Conservation (phyloP, 1,140 invertebrate genomes). For the Scaptodrosophila lebanonensis region DNA sequence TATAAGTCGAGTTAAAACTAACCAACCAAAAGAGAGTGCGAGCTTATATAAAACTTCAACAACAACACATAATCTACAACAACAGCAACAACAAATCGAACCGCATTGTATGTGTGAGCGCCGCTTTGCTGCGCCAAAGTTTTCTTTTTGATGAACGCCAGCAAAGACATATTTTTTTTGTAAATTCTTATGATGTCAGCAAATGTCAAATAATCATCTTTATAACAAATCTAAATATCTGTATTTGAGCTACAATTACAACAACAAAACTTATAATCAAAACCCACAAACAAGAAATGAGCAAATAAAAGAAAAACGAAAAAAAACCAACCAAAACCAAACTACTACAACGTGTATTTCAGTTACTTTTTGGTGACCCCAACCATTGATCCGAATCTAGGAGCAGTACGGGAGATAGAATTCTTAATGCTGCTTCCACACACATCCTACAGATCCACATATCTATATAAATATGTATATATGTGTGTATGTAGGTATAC, state of each 20-base stretch:
- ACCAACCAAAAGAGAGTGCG: slow-evolving; percentile 29
- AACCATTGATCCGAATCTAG: no score
- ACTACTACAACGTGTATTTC: slow-evolving; percentile 61
- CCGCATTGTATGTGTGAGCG: slow-evolving; percentile 67
- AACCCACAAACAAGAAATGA: slow-evolving; percentile 69
- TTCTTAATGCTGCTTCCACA: no score
- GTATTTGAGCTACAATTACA: slow-evolving; percentile 53
- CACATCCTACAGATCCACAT: no score
- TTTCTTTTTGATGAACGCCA: slow-evolving; percentile 13
- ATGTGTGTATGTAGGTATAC: no score
- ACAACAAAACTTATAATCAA: slow-evolving; percentile 69
- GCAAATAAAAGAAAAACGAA: slow-evolving; percentile 69
- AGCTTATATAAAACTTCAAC: slow-evolving; percentile 35
- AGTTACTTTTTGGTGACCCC: slow-evolving; percentile 30
- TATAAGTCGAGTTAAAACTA: slow-evolving; percentile 66
- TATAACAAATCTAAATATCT: slow-evolving; percentile 38
- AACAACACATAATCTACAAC: slow-evolving; percentile 31
- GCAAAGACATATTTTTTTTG: neutral
- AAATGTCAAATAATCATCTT: slow-evolving; percentile 34
- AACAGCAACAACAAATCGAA: slow-evolving; percentile 34
- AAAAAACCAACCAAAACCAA: slow-evolving; percentile 45
- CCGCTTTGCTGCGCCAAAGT: slow-evolving; percentile 58
- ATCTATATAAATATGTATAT: no score
- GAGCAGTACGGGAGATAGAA: no score
- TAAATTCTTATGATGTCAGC: no score